Evolutionary conservation across 2,888 invertebrate genomes (phyloP).

Genomic region (Pollenia angustigena): DNA sequence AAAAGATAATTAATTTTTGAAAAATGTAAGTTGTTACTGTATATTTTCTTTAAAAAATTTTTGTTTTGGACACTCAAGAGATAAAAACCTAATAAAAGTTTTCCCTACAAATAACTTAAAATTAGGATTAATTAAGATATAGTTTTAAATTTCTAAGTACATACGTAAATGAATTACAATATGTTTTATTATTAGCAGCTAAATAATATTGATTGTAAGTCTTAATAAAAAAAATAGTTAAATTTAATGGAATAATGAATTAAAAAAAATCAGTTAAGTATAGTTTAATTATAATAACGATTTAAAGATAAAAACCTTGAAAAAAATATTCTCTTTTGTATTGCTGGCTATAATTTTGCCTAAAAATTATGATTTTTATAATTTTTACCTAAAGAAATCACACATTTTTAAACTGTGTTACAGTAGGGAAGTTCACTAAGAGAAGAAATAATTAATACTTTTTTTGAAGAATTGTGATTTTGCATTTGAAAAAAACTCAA

Average conservation of each 20-base stretch:
- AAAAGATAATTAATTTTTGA: background rate
- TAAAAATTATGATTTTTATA: background rate
- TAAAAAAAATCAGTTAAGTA: slow-evolving; percentile 31
- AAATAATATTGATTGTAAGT: slow-evolving; percentile 59
- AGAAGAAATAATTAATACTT: too few relatives aligned
- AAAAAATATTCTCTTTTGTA: slow-evolving; percentile 35
- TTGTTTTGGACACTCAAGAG: background rate
- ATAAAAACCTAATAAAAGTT: background rate
- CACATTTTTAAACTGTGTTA: too few relatives aligned
- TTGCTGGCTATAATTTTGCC: slow-evolving; percentile 63
- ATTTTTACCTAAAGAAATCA: background rate
- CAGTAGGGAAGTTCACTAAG: background rate
- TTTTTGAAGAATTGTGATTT: too few relatives aligned
- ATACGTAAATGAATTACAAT: slow-evolving; percentile 47
- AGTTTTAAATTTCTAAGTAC: slow-evolving; percentile 35
- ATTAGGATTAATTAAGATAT: background rate
- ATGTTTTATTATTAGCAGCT: slow-evolving; percentile 67
- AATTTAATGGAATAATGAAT: slow-evolving; percentile 36
- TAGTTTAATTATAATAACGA: slow-evolving; percentile 49
- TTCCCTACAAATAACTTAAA: slow-evolving; percentile 6
- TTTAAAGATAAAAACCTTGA: slow-evolving; percentile 39
- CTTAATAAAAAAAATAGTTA: slow-evolving; percentile 19
- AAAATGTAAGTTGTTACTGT: background rate
- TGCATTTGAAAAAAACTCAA: too few relatives aligned
- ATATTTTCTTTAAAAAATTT: background rate